Evolutionary conservation across 2,113 vertebrate genomes (phyloP), one percentile per base, ranked within the genome.

Genomic region (Alaudala cheleensis): DNA sequence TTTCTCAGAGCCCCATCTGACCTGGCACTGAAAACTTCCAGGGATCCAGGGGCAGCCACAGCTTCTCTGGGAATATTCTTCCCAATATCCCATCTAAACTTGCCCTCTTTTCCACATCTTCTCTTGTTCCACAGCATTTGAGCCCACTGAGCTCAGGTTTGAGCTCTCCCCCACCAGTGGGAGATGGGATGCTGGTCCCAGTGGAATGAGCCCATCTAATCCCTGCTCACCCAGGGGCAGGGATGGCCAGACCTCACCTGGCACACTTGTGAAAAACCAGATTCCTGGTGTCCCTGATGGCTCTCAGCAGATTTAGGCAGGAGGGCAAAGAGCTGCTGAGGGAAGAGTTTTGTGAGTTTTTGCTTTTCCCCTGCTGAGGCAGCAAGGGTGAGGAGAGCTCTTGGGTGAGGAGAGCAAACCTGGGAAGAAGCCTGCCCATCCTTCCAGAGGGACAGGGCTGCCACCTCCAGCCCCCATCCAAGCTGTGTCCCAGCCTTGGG

Each of bases 1-100:
- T 0, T 83, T 34, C 31, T 69, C 62, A 5, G 2, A 74, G 61
- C 2, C 8, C n/a, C 1, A 0, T 47, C 47, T 3, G 1, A 6
- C 22, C 49, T 14, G 62, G 29, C 31, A 14, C 7, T 8, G 14
- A 10, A 37, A 14, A 54, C 2, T 61, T 13, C 31, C 64, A 77
- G 25, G 22, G 31, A 47, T 67, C 37, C 37, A 37, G 25, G 47
- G 29, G 12, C n/a, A 74, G 61, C 53, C 45, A 66, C 37, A 51
- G 37, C 9, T 66, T 18, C 45, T 39, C 69, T 73, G 37, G 51
- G 10, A 0, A 74, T 37, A 37, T 82, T 1, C 31, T 42, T 61
- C 47, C n/a, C 18, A 82, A 19, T 40, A 31, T 69, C 29, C 53
- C n/a, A 65, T 9, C 29, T 22, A 53, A 61, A 13, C 3, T 9